These are phyloP conservation scores for Rhinella marina DNA, from an alignment of 2,797 vertebrate species.

Conservation along the genomic window DNA sequence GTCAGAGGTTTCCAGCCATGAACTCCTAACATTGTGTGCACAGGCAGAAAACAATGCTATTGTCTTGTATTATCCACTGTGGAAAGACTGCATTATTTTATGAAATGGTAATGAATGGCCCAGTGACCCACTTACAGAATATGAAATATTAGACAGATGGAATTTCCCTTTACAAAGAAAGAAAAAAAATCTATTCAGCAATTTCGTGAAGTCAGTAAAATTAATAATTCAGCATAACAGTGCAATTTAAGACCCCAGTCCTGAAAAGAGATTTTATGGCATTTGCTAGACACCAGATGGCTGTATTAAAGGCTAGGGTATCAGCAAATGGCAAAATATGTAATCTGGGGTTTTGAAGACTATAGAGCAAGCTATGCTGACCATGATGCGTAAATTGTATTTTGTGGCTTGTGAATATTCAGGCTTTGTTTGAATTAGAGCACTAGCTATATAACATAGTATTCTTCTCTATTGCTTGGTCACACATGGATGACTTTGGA, in stretches of 20 bases:
- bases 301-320: constrained; percentile 22
- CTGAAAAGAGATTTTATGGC: constrained; percentile 28
- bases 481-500: neutral
- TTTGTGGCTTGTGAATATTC: neutral
- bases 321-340: constrained; percentile 42
- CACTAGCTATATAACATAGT: neutral
- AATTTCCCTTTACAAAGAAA: constrained; percentile 13
- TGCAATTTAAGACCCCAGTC: constrained; percentile 27
- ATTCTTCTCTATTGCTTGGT: neutral
- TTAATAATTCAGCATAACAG: constrained; percentile 31
- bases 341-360: constrained; percentile 48
- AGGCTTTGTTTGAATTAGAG: neutral
- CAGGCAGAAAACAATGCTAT: constrained; percentile 29
- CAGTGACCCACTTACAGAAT: constrained; percentile 41
- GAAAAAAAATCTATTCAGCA: constrained; percentile 3
- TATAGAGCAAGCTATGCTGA: constrained; percentile 16
- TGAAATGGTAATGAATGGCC: constrained; percentile 35
- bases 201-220: neutral
- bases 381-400: neutral
- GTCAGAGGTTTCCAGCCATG: constrained; percentile 21
- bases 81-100: constrained; percentile 43
- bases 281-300: constrained; percentile 58
- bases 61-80: constrained; percentile 18
- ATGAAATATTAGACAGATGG: constrained; percentile 11
- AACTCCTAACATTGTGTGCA: constrained; percentile 18